Base-by-base conservation (phyloP, 2,888 invertebrate species). In the Noctuana brunneofusca region DNA sequence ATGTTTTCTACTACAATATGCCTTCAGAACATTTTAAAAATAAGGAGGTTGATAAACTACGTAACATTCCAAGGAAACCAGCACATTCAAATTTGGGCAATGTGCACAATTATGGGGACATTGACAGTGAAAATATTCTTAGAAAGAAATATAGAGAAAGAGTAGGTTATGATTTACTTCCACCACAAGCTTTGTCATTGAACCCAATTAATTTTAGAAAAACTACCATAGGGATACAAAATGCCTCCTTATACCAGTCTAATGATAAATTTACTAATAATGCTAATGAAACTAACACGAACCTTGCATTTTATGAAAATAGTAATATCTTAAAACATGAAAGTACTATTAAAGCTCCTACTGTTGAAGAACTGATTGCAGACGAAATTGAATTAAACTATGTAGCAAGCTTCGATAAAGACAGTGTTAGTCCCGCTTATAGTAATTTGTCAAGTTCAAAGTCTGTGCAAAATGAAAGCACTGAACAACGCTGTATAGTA, bases 151-250 rank as follows among this genome's bases (percentile, higher is more conserved):
- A 79, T 70, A 75, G 74, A 63, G 68, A 77, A 65, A 72, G 63
- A 65, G 71, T 84, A 67, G 80, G 81, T 22, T 65, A 74, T 67
- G 58, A 69, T 38, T 71, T 86, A 68, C 65, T 76, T 55, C 66
- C 68, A 46, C 82, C 84, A 54, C 74, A 67, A 56, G n/a, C 69
- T 52, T 65, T 69, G 57, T 69, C 71, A 59, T 65, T 74, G 53
- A 87, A 84, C 69, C 85, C 85, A 48, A 84, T 64, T 69, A 87
- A 86, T 68, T 69, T 86, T 66, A 79, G 82, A 72, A 78, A 70
- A 60, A 83, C 84, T 82, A 80, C 83, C 18, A 79, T 87, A 70
- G 82, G 76, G 55, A 16, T 8, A 32, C 24, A 22, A 14, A 22
- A 53, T 53, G 43, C 16, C 16, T 18, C 46, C 24, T 11, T 27